Evolutionary conservation across 2,888 invertebrate genomes (phyloP).

Genomic region (Amblyjoppa fuscipennis): DNA sequence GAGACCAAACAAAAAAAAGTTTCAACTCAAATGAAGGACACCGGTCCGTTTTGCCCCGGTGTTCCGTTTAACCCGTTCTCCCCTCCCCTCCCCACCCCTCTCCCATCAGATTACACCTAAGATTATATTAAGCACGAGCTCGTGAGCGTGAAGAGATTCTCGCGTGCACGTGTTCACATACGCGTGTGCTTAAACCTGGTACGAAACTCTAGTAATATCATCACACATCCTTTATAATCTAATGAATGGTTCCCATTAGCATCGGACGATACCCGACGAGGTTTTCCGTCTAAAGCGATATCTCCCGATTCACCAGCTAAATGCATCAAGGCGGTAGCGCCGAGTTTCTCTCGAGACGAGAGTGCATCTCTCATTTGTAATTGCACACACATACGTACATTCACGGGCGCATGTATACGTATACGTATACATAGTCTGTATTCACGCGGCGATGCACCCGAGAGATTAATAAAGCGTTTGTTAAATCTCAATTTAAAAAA

Average conservation of each 20-base stretch:
- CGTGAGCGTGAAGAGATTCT: not conserved
- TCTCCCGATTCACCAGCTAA: not conserved
- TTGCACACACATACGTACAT: not conserved
- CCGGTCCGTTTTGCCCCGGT: too few relatives aligned
- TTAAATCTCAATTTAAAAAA: not conserved
- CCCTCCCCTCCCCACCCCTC: too few relatives aligned
- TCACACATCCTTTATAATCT: not conserved
- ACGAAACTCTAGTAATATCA: not conserved
- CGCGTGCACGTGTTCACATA: conserved; percentile 5
- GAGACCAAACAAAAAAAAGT: too few relatives aligned
- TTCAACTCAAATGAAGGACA: too few relatives aligned
- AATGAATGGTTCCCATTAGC: conserved; percentile 3
- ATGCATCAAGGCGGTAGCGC: not conserved
- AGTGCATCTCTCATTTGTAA: conserved; percentile 5
- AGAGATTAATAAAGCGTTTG: conserved; percentile 1
- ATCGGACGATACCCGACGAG: not conserved
- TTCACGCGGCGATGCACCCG: conserved; percentile 3
- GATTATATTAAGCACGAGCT: too few relatives aligned
- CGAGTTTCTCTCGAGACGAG: conserved; percentile 10
- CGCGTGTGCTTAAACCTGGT: not conserved
- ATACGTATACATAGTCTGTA: not conserved
- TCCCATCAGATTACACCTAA: too few relatives aligned
- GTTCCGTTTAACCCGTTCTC: too few relatives aligned
- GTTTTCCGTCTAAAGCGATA: not conserved
- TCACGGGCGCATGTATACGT: too few relatives aligned